A percentile compares a stretch with the other conserved stretches of the same genome.
Conservation (phyloP, 2,113 vertebrate species). For the Gadus macrocephalus region DNA sequence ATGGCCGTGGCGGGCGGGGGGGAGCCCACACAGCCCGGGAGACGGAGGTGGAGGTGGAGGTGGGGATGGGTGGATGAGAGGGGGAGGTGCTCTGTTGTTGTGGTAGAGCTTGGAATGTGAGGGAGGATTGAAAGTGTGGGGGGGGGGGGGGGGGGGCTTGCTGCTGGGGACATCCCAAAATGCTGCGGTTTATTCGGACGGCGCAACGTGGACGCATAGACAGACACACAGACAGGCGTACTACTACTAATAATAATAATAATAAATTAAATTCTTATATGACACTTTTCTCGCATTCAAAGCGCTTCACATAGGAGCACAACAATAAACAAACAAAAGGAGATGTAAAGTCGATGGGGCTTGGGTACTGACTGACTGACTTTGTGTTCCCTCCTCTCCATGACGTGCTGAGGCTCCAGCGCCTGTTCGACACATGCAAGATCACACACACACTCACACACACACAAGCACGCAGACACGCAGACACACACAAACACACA, state of each 20-base stretch:
- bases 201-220: constrained; percentile 16
- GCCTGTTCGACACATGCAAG: constrained; percentile 48
- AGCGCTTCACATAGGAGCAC: no score
- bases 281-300: no score
- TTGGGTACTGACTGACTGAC: no score
- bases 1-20: constrained; percentile 33
- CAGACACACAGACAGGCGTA: neutral
- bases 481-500: neutral
- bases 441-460: neutral
- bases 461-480: neutral
- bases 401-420: constrained; percentile 19
- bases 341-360: no score
- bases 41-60: neutral
- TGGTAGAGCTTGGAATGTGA: constrained; percentile 60
- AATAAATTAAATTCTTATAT: no score
- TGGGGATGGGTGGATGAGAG: constrained; percentile 9
- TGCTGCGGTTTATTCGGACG: constrained; percentile 56
- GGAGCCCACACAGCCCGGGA: neutral
- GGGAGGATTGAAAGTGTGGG: constrained; percentile 21
- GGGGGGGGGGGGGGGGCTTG: constrained; percentile 10
- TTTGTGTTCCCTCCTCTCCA: constrained; percentile 13
- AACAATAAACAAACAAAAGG: no score
- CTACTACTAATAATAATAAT: no score
- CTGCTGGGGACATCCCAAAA: constrained; percentile 56
- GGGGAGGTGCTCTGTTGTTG: constrained; percentile 15